Base-by-base conservation (phyloP, 2,113 vertebrate species). In the Pomatorhinus ruficollis region DNA sequence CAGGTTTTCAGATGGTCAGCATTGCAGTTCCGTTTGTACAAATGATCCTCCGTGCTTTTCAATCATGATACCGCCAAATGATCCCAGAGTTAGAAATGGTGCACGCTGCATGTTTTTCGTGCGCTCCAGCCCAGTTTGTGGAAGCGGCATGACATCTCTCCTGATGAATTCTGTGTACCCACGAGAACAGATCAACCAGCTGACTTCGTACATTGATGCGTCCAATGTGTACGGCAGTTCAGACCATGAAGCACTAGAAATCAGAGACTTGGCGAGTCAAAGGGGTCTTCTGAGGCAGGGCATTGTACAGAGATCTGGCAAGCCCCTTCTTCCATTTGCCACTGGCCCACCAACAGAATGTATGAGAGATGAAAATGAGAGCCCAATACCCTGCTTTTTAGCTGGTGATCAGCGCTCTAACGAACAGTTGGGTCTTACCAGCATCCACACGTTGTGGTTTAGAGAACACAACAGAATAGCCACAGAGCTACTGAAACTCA, bases 91-190 rank as follows among this genome's bases (percentile, higher is more conserved):
- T 28, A 96, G 99, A 14, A 98, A 98, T 0, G 98, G 98, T 0
- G 99, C 99, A 0, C 99, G 98, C 49, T 99, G 99, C 97, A 99
- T 99, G 99, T 99, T 99, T 97, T 99, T 99, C 0, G 99, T 99
- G n/a, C 98, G 99, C 12, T 99, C 99, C 42, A 99, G 99, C 95
- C 99, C 99, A 0, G 99, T 99, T 50, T 99, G 99, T 12, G 99
- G 99, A 95, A 99, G 99, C 0, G 99, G 99, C 47, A 99, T 99
- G 99, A 99, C 99, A 0, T 99, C 99, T 3, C 98, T 99, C 7
- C 98, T 99, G 66, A 99, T 99, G 99, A 99, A 99, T 97, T 99
- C 99, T 3, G 99, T 99, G 28, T 99, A 98, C 88, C 99, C 99
- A 1, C 98, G 99, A 16, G 99, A 99, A 90, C 99, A 99, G 93